Percentiles rank a stretch among this genome's conserved stretches.
Conservation (phyloP, 2,113 vertebrate species). For the Ursus arctos region DNA sequence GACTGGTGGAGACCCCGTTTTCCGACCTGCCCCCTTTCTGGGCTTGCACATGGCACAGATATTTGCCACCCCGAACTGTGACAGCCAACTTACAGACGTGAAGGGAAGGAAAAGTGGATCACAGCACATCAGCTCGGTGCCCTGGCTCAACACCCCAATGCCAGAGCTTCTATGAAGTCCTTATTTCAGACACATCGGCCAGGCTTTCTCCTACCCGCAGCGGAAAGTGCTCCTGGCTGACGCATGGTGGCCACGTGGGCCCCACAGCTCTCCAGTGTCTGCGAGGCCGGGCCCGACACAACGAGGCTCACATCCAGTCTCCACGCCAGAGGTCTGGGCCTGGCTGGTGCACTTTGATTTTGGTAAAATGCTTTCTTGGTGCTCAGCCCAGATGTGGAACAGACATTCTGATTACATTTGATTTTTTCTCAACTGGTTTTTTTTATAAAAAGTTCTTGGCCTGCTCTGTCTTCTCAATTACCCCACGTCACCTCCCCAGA, state of each 20-base stretch:
- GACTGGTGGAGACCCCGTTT: neutral
- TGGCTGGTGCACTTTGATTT: accelerated
- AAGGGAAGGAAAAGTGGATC: neutral
- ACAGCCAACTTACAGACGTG: neutral
- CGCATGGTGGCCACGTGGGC: accelerated
- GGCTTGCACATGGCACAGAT: neutral
- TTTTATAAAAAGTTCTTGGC: neutral
- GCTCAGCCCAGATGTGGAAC: neutral
- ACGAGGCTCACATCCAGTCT: neutral
- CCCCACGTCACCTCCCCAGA: neutral
- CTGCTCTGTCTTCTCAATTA: neutral
- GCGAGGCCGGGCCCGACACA: neutral
- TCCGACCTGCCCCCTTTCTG: neutral
- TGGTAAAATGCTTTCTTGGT: neutral
- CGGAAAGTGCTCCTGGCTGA: neutral
- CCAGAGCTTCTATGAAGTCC: neutral
- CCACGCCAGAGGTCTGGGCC: accelerated
- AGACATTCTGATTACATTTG: neutral
- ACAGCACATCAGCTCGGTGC: neutral
- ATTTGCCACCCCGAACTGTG: neutral
- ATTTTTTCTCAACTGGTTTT: neutral
- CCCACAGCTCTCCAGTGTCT: accelerated
- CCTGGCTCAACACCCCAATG: neutral
- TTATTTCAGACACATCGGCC: neutral
- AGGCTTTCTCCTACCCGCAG: neutral